Base-by-base conservation (phyloP, 2,113 vertebrate genomes). In the Climacteris rufus region DNA sequence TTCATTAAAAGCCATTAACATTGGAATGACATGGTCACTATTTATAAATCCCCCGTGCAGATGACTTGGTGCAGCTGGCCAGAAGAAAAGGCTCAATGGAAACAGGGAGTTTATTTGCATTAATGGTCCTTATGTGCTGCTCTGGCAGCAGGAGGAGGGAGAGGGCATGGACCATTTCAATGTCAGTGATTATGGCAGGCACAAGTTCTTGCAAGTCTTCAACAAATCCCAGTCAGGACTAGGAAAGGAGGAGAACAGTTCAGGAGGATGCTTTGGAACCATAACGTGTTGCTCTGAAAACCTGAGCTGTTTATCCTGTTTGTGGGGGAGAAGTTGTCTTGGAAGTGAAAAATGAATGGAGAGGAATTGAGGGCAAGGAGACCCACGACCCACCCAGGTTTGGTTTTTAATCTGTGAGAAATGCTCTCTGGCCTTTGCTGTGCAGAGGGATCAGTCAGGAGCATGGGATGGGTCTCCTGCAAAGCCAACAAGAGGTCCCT, bases 1-100 rank as follows among this genome's bases (percentile, higher is more conserved):
- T 82, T 89, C 86, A 76, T 94, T 93, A 92, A 90, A 92, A 92
- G 69, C 83, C 83, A 57, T 95, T 93, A 93, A 60, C 83, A 87
- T 30, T 87, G 92, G 77, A 72, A 91, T 93, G 95, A 87, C 84
- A 90, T 20, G 92, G 86, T 45, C 83, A 77, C 83, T 88, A 54
- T 91, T 95, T 95, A 92, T 96, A 92, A 93, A 70, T 13, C 30
- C 76, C 82, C 17, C 2, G 50, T 72, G 89, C 79, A 83, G 70
- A 92, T 69, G 93, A 83, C 68, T 89, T 47, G 80, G 47, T 93
- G 66, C 94, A 92, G 90, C 94, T 92, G 92, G 90, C 76, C 57
- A 64, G 90, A 60, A 86, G 85, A n/a, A 77, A 85, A 57, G 59
- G 24, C 90, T 83, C 83, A 65, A 25, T 91, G 71, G 79, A 70